Conservation (phyloP, 2,113 vertebrate species). For the Amphiprion ocellaris region DNA sequence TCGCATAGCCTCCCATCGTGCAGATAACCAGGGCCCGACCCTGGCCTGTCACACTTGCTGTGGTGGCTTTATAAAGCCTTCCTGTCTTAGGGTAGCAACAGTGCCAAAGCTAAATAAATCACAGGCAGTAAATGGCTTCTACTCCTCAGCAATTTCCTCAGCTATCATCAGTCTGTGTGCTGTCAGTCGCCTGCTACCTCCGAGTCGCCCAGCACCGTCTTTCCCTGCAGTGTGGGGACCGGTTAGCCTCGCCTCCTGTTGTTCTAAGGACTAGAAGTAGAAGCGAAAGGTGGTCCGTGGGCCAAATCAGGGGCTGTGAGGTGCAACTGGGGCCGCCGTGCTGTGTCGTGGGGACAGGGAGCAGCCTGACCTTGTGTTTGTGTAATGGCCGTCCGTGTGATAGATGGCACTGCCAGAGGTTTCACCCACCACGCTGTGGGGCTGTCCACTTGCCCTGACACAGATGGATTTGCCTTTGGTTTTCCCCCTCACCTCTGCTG, state of each 20-base stretch:
- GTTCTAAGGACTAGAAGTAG: conserved; percentile 1
- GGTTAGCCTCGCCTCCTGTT: conserved; percentile 11
- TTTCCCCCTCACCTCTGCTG: conserved; percentile 64
- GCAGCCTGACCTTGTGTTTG: conserved; percentile 82
- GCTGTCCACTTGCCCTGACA: conserved; percentile 78
- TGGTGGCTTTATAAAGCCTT: conserved; percentile 43
- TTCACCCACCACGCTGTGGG: conserved; percentile 68
- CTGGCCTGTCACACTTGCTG: conserved; percentile 34
- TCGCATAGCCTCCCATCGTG: conserved; percentile 19
- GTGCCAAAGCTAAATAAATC: conserved; percentile 64
- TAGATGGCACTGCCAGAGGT: conserved; percentile 77
- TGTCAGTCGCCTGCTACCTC: conserved; percentile 53
- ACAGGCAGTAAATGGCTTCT: conserved; percentile 63
- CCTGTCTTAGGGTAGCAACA: conserved; percentile 59
- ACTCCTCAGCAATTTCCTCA: conserved; percentile 68
- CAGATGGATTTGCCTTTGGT: conserved; percentile 84
- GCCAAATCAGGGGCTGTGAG: conserved; percentile 45
- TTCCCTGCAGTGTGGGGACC: conserved; percentile 4
- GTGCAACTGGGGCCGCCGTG: conserved; percentile 42
- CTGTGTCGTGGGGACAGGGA: conserved; percentile 34
- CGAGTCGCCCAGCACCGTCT: conserved; percentile 1
- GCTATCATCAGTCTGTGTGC: conserved; percentile 60
- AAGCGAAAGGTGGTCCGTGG: conserved; percentile 25
- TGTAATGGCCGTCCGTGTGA: conserved; percentile 78
- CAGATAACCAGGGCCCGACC: conserved; percentile 24